phyloP scores from a whole-genome alignment of 2,888 invertebrate genomes.

The Leuctra nigra region DNA sequence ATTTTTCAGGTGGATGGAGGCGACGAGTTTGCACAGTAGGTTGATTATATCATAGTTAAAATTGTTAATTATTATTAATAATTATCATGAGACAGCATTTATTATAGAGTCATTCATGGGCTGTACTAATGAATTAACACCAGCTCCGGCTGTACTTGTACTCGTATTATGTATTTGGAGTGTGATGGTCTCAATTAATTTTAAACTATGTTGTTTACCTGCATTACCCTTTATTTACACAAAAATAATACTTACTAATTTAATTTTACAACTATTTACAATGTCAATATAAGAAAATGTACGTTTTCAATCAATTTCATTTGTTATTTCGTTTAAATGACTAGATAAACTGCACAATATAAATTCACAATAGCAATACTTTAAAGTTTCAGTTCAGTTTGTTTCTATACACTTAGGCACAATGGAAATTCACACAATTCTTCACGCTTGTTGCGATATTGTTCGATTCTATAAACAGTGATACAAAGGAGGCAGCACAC shows the following conservation, averaged over 20 bases:
- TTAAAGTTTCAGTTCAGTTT: too few relatives aligned
- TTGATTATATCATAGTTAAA: not conserved
- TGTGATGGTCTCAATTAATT: too few relatives aligned
- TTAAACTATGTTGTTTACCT: too few relatives aligned
- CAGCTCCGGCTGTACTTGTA: too few relatives aligned
- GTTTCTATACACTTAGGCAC: not conserved
- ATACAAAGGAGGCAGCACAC: conserved; percentile 3
- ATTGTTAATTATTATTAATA: too few relatives aligned
- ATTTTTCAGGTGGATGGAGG: too few relatives aligned
- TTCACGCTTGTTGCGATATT: too few relatives aligned
- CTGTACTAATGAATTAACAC: too few relatives aligned
- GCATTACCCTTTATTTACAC: not conserved
- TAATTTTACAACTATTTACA: conserved; percentile 5
- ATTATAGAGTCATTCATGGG: too few relatives aligned
- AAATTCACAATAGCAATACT: not conserved
- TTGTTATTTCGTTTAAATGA: not conserved
- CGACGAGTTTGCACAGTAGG: too few relatives aligned
- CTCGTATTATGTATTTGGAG: too few relatives aligned
- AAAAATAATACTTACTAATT: not conserved
- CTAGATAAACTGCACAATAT: not conserved
- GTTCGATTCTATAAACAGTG: conserved; percentile 7
- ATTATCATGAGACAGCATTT: too few relatives aligned
- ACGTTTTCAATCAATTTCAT: not conserved
- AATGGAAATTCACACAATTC: not conserved
- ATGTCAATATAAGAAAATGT: not conserved